Percentiles rank a stretch among this genome's conserved stretches.
These are phyloP conservation scores for Heliocidaris erythrogramma DNA, from an alignment of 35 echinoderm and acorn worm genomes.

Conservation along the genomic window DNA sequence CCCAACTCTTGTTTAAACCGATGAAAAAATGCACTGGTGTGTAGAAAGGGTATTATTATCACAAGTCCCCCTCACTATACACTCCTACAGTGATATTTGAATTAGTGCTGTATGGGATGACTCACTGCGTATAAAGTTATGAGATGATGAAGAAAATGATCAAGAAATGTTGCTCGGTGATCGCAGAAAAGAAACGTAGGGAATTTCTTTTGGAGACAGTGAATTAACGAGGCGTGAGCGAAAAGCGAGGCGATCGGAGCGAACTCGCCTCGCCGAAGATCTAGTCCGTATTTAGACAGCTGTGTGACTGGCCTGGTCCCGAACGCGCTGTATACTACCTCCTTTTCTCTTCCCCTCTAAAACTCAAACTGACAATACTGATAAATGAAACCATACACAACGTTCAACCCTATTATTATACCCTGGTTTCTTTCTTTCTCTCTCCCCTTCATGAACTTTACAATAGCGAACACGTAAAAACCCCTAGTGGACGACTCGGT, in stretches of 20 bases:
- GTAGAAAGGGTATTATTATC: neutral
- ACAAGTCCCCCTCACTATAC: neutral
- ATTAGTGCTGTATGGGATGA: neutral
- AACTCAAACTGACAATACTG: neutral
- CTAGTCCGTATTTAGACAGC: slow-evolving; percentile 31
- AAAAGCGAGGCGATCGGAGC: slow-evolving; percentile 27
- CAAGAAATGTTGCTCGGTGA: neutral
- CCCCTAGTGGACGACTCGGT: neutral
- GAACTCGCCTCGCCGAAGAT: neutral
- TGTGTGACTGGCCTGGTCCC: neutral
- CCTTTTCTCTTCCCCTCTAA: neutral
- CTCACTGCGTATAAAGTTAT: neutral
- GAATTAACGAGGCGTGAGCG: slow-evolving; percentile 34
- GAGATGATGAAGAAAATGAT: slow-evolving; percentile 7
- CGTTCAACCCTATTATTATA: neutral
- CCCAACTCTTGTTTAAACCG: neutral
- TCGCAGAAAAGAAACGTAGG: neutral
- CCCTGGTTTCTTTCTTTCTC: neutral
- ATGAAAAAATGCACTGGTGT: neutral
- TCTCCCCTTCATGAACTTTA: neutral
- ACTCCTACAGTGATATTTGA: neutral
- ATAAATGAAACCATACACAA: neutral
- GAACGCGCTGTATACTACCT: neutral
- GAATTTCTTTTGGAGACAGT: slow-evolving; percentile 18
- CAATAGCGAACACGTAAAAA: neutral